A percentile compares a stretch with the other conserved stretches of the same genome.
Conservation (phyloP, 2,888 invertebrate species). For the Lasius platythorax region DNA sequence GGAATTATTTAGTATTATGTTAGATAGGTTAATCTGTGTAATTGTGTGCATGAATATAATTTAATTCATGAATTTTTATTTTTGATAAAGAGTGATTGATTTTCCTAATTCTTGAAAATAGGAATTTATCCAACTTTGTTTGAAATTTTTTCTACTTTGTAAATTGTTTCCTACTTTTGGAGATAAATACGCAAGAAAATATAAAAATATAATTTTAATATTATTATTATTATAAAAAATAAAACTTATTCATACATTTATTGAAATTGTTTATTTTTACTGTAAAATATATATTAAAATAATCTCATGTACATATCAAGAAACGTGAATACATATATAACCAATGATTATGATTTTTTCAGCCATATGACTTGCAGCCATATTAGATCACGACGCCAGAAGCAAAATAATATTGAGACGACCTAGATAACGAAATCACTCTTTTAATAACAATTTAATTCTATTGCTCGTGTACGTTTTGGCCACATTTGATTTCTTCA, state of each 20-base stretch:
- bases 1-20: too few species aligned
- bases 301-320: neutral
- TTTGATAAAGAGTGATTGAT: too few species aligned
- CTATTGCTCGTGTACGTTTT: too few species aligned
- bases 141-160: neutral
- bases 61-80: neutral
- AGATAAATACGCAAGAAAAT: too few species aligned
- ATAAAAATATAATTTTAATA: neutral
- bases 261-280: slow-evolving; percentile 17
- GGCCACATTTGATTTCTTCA: too few species aligned
- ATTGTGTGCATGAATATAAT: neutral
- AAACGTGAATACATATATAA: neutral
- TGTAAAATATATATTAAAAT: neutral
- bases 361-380: too few species aligned
- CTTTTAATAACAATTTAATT: too few species aligned
- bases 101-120: neutral
- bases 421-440: too few species aligned
- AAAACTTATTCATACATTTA: neutral
- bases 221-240: neutral
- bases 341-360: neutral
- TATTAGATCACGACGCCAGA: too few species aligned
- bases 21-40: neutral
- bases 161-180: too few species aligned
- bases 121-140: neutral
- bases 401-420: too few species aligned